These are phyloP conservation scores for Poecilia wingei DNA, from an alignment of 2,797 vertebrate genomes.

Conservation along the genomic window DNA sequence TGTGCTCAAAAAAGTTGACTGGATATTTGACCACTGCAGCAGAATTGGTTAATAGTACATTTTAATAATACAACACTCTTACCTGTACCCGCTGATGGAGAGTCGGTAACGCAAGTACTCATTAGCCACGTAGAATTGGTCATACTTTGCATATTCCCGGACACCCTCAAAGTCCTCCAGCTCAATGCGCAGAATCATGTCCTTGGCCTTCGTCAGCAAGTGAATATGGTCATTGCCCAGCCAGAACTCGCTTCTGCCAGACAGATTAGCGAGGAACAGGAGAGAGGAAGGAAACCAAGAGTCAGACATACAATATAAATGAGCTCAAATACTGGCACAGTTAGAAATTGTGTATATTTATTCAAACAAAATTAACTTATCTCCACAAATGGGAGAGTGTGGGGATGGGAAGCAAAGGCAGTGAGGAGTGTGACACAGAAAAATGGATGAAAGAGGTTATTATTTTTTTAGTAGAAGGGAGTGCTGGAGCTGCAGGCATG, in stretches of 20 bases:
- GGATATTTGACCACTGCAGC: neutral
- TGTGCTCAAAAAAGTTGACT: neutral
- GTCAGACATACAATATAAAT: slow-evolving; percentile 26
- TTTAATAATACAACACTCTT: slow-evolving; percentile 5
- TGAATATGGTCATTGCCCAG: slow-evolving; percentile 96
- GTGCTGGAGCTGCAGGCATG: slow-evolving; percentile 25
- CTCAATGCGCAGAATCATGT: slow-evolving; percentile 92
- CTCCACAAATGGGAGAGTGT: slow-evolving; percentile 9
- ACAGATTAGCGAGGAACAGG: neutral
- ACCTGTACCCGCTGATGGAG: slow-evolving; percentile 84
- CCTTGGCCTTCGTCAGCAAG: slow-evolving; percentile 90
- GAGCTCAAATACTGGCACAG: slow-evolving; percentile 19
- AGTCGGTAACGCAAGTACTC: slow-evolving; percentile 92
- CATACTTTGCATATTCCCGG: slow-evolving; percentile 89
- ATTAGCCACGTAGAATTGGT: slow-evolving; percentile 92
- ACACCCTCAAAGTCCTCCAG: slow-evolving; percentile 91
- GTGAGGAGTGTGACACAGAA: slow-evolving; percentile 32
- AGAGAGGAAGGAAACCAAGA: neutral
- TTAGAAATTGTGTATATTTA: slow-evolving; percentile 27
- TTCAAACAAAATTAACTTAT: slow-evolving; percentile 41
- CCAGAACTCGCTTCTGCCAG: slow-evolving; percentile 89
- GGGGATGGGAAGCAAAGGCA: slow-evolving; percentile 12
- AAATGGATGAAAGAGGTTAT: slow-evolving; percentile 25
- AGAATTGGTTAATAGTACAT: neutral
- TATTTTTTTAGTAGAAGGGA: slow-evolving; percentile 46